A percentile compares a stretch with the other conserved stretches of the same genome.
phyloP scores from a whole-genome alignment of 1,140 invertebrate species.

The Saccostrea glomerata region DNA sequence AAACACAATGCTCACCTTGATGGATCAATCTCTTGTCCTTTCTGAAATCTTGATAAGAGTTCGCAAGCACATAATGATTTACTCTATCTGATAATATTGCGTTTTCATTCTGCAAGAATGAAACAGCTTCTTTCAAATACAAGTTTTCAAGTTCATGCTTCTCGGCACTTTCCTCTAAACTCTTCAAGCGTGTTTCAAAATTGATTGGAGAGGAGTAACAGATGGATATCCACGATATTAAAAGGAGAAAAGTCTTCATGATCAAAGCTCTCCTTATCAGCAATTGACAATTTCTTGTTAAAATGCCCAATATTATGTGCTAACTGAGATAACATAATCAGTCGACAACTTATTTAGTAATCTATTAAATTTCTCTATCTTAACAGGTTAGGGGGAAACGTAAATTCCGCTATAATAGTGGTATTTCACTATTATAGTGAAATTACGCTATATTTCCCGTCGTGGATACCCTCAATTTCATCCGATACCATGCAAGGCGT shows the following conservation, averaged over 20 bases:
- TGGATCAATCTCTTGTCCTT: not conserved
- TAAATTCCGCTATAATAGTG: no score
- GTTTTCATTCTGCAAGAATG: not conserved
- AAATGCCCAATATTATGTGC: no score
- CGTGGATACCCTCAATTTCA: no score
- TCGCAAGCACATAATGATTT: not conserved
- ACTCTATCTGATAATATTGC: not conserved
- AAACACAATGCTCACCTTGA: not conserved
- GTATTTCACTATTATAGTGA: no score
- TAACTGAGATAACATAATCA: no score
- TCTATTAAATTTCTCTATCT: no score
- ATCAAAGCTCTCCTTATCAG: not conserved
- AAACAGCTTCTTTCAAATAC: not conserved
- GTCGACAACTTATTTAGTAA: no score
- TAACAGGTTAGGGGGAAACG: no score
- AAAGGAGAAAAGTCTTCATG: not conserved
- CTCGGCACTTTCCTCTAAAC: not conserved
- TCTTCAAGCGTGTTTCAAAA: not conserved
- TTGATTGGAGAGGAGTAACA: not conserved
- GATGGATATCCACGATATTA: not conserved
- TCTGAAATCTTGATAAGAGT: not conserved
- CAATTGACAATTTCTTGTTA: no score
- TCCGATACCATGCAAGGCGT: no score
- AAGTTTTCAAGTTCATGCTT: not conserved
- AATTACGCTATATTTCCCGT: no score